Conservation (phyloP, 2,888 invertebrate genomes). For the Lithodes maja region DNA sequence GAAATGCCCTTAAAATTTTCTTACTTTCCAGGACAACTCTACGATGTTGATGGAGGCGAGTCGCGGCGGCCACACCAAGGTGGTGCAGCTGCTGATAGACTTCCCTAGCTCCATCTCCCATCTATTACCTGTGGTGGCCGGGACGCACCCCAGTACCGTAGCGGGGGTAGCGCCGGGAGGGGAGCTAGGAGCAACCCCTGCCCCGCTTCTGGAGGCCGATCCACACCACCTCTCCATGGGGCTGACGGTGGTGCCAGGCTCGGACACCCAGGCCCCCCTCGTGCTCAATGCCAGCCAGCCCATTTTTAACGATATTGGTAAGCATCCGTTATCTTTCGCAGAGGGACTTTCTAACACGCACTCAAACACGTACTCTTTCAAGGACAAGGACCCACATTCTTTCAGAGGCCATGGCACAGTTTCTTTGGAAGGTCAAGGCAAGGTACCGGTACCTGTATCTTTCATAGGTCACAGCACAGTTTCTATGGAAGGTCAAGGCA, state of each 20-base stretch:
- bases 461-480: no score
- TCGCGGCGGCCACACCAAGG: conserved; percentile 96
- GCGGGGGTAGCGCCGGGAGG: conserved; percentile 50
- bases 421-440: no score
- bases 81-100: conserved; percentile 95
- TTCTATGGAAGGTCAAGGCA: no score
- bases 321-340: not conserved
- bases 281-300: conserved; percentile 63
- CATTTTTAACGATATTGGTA: conserved; percentile 62
- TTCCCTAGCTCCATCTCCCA: conserved; percentile 87
- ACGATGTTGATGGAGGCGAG: conserved; percentile 99
- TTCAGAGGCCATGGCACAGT: no score
- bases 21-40: conserved; percentile 83
- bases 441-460: no score
- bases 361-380: no score
- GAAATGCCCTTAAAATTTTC: not conserved
- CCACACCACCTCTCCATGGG: conserved; percentile 58
- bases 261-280: conserved; percentile 57
- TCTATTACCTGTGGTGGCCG: conserved; percentile 61
- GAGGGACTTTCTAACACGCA: no score
- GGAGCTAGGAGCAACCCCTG: conserved; percentile 45
- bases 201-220: conserved; percentile 74
- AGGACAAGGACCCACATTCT: no score
- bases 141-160: conserved; percentile 47
- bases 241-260: conserved; percentile 59